Evolutionary conservation across 2,797 vertebrate species (phyloP).

Genomic region (Eospalax fontanierii): DNA sequence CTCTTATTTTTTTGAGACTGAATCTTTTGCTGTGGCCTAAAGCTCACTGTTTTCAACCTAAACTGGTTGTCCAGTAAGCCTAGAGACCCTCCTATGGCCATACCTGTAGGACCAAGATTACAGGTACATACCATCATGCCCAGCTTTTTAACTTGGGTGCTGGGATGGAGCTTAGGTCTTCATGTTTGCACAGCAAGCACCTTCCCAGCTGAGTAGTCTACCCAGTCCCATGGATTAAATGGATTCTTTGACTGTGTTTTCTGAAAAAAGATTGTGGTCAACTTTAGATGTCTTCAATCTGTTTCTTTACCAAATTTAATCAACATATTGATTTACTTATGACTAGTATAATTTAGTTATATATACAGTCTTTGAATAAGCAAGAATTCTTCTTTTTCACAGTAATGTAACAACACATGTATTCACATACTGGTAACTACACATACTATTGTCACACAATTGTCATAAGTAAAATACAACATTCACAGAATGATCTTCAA

Average conservation of each 20-base stretch:
- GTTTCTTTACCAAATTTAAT: constrained; percentile 33
- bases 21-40: neutral
- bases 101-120: too few relatives aligned
- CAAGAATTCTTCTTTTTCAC: constrained; percentile 21
- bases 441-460: neutral
- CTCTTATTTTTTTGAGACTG: neutral
- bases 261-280: neutral
- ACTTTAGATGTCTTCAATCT: neutral
- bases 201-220: neutral
- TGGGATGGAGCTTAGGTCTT: accelerated
- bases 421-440: neutral
- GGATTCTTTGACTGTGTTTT: constrained; percentile 28
- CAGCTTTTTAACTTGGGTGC: neutral
- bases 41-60: neutral
- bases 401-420: neutral
- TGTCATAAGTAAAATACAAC: neutral
- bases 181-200: neutral
- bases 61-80: neutral
- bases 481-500: constrained; percentile 2
- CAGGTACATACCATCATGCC: accelerated
- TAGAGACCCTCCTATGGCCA: neutral
- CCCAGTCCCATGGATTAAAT: neutral
- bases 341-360: neutral
- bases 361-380: neutral
- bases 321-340: constrained; percentile 27